phyloP scores from a whole-genome alignment of 2,888 invertebrate species.

The Aquatica leii region DNA sequence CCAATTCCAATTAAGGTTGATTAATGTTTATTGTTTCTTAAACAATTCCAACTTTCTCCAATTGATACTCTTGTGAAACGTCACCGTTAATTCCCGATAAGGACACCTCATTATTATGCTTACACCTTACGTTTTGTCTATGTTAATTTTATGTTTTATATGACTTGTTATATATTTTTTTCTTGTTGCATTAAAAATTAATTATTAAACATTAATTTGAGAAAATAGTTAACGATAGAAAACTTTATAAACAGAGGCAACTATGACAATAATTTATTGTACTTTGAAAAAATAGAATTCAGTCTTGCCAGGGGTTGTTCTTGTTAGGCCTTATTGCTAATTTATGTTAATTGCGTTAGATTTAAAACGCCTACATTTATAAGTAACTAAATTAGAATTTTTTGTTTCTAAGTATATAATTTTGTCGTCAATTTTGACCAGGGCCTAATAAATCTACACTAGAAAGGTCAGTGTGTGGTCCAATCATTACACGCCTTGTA shows the following conservation, averaged over 20 bases:
- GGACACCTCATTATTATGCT: slow-evolving; percentile 51
- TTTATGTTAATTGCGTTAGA: slow-evolving; percentile 15
- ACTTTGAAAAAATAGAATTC: slow-evolving; percentile 6
- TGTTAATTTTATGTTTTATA: slow-evolving; percentile 30
- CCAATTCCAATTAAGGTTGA: slow-evolving; percentile 62
- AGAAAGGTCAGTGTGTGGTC: slow-evolving; percentile 22
- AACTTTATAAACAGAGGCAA: neutral
- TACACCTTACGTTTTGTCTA: slow-evolving; percentile 43
- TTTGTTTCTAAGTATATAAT: slow-evolving; percentile 16
- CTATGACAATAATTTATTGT: slow-evolving; percentile 6
- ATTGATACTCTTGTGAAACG: slow-evolving; percentile 34
- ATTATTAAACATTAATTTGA: slow-evolving; percentile 22
- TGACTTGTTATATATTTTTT: slow-evolving; percentile 16
- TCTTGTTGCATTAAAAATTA: slow-evolving; percentile 29
- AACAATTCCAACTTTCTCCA: slow-evolving; percentile 46
- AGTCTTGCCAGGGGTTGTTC: slow-evolving; percentile 1
- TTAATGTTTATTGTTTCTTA: slow-evolving; percentile 59
- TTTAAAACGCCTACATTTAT: slow-evolving; percentile 16
- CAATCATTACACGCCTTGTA: slow-evolving; percentile 10
- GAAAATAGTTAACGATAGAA: neutral
- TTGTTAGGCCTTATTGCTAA: slow-evolving; percentile 8
- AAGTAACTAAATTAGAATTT: slow-evolving; percentile 15
- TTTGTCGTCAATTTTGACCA: slow-evolving; percentile 19
- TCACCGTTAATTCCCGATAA: slow-evolving; percentile 46
- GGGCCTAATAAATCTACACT: slow-evolving; percentile 17